Base-by-base conservation (phyloP, 1,140 invertebrate species). In the Cydia fagiglandana region DNA sequence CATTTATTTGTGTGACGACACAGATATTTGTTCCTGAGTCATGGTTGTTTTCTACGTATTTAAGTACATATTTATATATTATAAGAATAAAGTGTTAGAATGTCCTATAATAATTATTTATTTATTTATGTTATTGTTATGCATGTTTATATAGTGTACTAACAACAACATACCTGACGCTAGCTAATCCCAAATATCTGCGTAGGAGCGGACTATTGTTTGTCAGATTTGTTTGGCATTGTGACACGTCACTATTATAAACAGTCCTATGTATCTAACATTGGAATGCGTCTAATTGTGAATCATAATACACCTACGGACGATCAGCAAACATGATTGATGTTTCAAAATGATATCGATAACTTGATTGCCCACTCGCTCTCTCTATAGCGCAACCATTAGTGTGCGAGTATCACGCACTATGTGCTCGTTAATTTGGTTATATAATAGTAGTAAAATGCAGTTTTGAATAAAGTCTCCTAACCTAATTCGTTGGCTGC, bases 221-320 rank as follows among this genome's bases (percentile, higher is more conserved):
- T 61, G 56, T 24, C 20, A 24, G 56, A 0, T 61, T 61, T 61
- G 17, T 24, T 61, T 61, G 20, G 20, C 56, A 20, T 24, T n/a
- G 64, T 70, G n/a, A 24, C 13, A 38, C 38, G 66, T 17, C 28
- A 66, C 28, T 4, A 13, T 28, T 38, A 64, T 50, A 20, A 70
- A 70, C 24, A 38, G n/a, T 70, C 34, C n/a, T 70, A 70, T 38
- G 38, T 70, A 70, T 38, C 66, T 15, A 17, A 45, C 20, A 45
- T 70, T 17, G 38, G 66, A 70, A 70, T 70, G 66, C 34, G 34
- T n/a, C 34, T 70, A 41, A 70, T 41, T 17, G 15, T 70, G 66
- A 70, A 70, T 70, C 38, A 70, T 45, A 70, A 70, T 70, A 34
- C 64, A 66, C 64, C 64, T 13, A 66, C 12, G 7, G 34, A 34